Evolutionary conservation across 2,113 vertebrate species (phyloP).

Genomic region (Todiramphus saurophagus): DNA sequence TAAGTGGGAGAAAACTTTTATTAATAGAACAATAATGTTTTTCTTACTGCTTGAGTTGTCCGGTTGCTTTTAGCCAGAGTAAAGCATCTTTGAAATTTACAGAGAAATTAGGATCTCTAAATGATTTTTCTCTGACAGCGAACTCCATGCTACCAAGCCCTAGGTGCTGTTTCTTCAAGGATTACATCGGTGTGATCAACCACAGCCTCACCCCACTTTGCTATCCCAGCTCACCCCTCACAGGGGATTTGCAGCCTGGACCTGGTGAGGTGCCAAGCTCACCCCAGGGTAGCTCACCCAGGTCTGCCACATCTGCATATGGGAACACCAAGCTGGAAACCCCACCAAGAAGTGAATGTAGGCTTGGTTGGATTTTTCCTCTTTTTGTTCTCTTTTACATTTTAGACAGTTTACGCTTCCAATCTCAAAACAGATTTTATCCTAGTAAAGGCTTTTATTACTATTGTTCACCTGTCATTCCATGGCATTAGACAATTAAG

Average conservation of each 20-base stretch:
- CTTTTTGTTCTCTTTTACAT: not conserved
- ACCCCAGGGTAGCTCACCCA: not conserved
- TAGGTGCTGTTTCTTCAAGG: not conserved
- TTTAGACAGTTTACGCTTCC: conserved; percentile 62
- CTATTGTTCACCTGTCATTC: conserved; percentile 77
- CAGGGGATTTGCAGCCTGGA: not conserved
- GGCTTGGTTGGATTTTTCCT: not conserved
- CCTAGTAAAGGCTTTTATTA: conserved; percentile 73
- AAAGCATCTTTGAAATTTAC: not conserved
- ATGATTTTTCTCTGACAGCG: not conserved
- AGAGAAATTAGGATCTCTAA: not conserved
- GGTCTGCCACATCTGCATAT: accelerated
- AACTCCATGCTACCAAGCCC: not conserved
- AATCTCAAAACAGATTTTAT: conserved; percentile 72
- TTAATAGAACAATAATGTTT: conserved; percentile 51
- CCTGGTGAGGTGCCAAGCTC: not conserved
- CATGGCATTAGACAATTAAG: conserved; percentile 70
- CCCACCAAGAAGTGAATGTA: not conserved
- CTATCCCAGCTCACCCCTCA: accelerated
- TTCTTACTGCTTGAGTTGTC: conserved; percentile 40
- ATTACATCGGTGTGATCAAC: not conserved
- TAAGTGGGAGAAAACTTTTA: conserved; percentile 53
- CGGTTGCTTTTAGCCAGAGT: not conserved
- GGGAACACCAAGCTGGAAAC: not conserved
- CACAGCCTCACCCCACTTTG: not conserved